phyloP scores from a whole-genome alignment of 2,888 invertebrate genomes.

The Cylindroiulus punctatus region DNA sequence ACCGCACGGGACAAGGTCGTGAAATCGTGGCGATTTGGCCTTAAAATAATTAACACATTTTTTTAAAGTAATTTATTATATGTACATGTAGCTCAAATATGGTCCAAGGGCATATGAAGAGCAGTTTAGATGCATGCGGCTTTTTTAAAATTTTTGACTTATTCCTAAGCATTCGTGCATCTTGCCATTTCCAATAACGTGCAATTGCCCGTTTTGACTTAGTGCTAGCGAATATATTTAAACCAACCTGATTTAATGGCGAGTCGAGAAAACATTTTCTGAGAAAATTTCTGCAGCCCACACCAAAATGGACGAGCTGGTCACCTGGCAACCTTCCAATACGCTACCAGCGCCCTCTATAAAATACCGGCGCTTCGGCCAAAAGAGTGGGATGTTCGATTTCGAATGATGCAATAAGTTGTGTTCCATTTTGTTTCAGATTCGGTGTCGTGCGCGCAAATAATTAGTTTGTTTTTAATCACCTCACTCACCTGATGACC shows the following conservation, averaged over 20 bases:
- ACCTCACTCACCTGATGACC: too few species aligned
- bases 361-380: not conserved
- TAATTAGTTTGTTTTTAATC: too few species aligned
- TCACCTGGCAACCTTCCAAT: not conserved
- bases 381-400: not conserved
- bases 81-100: not conserved
- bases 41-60: not conserved
- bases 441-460: too few species aligned
- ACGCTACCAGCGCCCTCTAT: not conserved
- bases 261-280: constrained; percentile 1
- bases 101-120: constrained; percentile 41
- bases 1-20: constrained; percentile 1
- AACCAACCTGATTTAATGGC: constrained; percentile 9
- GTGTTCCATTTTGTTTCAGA: too few species aligned
- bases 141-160: not conserved
- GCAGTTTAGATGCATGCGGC: not conserved
- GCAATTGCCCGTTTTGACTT: not conserved
- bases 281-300: not conserved
- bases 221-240: not conserved
- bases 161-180: not conserved
- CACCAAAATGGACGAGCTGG: not conserved
- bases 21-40: constrained; percentile 25
- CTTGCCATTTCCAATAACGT: not conserved
- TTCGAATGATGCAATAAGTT: too few species aligned
- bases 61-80: not conserved